Conservation (phyloP, 2,113 vertebrate species). For the Oryzias melastigma region DNA sequence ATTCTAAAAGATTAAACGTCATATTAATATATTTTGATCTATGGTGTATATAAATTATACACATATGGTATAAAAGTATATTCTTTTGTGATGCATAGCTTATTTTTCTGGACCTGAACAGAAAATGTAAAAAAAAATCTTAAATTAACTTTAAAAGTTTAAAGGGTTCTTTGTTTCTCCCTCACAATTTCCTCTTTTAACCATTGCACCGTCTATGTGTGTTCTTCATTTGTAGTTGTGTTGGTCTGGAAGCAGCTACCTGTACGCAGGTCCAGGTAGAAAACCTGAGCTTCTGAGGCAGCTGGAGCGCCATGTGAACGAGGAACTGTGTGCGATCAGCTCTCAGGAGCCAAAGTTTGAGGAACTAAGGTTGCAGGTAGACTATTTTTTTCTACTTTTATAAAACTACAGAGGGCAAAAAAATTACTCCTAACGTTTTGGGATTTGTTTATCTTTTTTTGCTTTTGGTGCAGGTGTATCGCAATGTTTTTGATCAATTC, state of each 20-base stretch:
- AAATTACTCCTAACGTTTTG: background rate
- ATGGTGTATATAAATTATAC: no score
- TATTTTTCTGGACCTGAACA: no score
- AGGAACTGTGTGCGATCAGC: slow-evolving; percentile 75
- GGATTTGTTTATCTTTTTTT: background rate
- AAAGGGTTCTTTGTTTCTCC: background rate
- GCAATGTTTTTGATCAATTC: slow-evolving; percentile 82
- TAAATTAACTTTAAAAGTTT: no score
- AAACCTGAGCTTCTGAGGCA: slow-evolving; percentile 79
- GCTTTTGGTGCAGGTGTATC: slow-evolving; percentile 78
- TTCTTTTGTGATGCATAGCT: no score
- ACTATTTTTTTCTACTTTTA: slow-evolving; percentile 10
- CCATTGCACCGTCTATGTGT: background rate
- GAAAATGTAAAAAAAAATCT: no score
- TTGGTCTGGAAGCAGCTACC: slow-evolving; percentile 36
- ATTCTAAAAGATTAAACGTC: no score
- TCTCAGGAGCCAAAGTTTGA: slow-evolving; percentile 64
- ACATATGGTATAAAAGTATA: no score
- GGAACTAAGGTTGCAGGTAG: slow-evolving; percentile 82
- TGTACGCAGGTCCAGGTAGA: slow-evolving; percentile 47
- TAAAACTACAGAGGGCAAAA: background rate
- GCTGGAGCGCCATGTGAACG: slow-evolving; percentile 74
- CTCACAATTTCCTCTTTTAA: background rate
- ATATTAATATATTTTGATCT: no score
- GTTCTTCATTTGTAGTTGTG: slow-evolving; percentile 12